Evolutionary conservation across 2,888 invertebrate genomes (phyloP).

Genomic region (Theretra japonica): DNA sequence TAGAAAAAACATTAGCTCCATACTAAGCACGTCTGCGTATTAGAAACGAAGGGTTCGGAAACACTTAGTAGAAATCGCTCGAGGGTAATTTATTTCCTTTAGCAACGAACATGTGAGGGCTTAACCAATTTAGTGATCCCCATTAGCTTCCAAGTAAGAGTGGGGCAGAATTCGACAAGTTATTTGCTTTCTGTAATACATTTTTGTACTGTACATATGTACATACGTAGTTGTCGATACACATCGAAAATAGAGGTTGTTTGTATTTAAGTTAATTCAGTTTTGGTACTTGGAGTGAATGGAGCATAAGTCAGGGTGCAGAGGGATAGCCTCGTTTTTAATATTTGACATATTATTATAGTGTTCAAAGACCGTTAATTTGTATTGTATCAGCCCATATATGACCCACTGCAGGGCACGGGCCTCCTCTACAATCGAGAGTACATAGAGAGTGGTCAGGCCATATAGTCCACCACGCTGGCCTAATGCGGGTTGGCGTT

Average conservation of each 20-base stretch:
- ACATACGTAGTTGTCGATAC: neutral
- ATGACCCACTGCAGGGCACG: too few relatives aligned
- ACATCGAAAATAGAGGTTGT: neutral
- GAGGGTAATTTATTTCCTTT: conserved; percentile 65
- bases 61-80: conserved; percentile 64
- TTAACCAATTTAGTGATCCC: conserved; percentile 67
- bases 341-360: too few relatives aligned
- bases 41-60: conserved; percentile 41
- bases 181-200: conserved; percentile 11
- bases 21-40: neutral
- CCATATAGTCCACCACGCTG: too few relatives aligned
- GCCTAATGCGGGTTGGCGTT: too few relatives aligned
- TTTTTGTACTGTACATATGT: neutral
- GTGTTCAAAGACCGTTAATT: too few relatives aligned
- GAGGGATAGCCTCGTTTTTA: too few relatives aligned
- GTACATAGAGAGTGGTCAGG: too few relatives aligned
- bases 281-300: too few relatives aligned
- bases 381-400: too few relatives aligned
- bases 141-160: conserved; percentile 55
- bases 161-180: conserved; percentile 41
- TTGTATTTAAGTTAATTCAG: too few relatives aligned
- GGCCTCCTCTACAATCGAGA: too few relatives aligned
- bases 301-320: too few relatives aligned
- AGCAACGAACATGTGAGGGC: conserved; percentile 63
- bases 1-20: neutral